Evolutionary conservation across 2,888 invertebrate species (phyloP), one percentile per base, ranked within the genome.

Genomic region (Apamea crenata): DNA sequence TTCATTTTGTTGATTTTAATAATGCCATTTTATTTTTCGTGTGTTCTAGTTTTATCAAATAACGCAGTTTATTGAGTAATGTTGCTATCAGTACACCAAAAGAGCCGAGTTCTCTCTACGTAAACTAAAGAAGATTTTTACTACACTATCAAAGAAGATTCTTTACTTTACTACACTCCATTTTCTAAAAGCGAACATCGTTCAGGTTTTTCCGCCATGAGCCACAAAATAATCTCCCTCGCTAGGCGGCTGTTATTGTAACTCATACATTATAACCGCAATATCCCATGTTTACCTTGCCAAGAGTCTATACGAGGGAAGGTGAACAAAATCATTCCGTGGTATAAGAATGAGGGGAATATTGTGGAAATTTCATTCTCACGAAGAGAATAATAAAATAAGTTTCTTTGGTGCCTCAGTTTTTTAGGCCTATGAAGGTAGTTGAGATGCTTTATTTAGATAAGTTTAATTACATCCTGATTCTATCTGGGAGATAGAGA

Each of bases 271-370:
- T 85, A 85, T 83, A 79, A 68, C 70, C 67, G 73, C 70, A 85
- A 88, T 86, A 81, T 87, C 66, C 78, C 32, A 75, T 80, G 80
- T 85, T 87, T 82, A 77, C 70, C 32, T 84, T 77, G 63, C 66
- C 1, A 74, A 74, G 73, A 85, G 74, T 84, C 83, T 84, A 72
- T 86, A 63, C 61, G 74, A 63, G n/a, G 70, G 25, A 44, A 71
- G 77, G 75, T 65, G 47, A 82, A 84, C n/a, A 86, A 82, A 84
- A 84, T 70, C 61, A 65, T 75, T 84, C 50, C 61, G 29, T 50
- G 12, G 21, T 75, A 53, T 47, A 74, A 71, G 44, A 77, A 69
- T 61, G 59, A 76, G 21, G 50, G 1, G 40, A 70, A 78, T 70
- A 67, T 76, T 76, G 72, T 63, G n/a, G 63, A 66, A 56, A 74